These are phyloP conservation scores for Bucorvus abyssinicus DNA, from an alignment of 2,797 vertebrate species.

Conservation along the genomic window DNA sequence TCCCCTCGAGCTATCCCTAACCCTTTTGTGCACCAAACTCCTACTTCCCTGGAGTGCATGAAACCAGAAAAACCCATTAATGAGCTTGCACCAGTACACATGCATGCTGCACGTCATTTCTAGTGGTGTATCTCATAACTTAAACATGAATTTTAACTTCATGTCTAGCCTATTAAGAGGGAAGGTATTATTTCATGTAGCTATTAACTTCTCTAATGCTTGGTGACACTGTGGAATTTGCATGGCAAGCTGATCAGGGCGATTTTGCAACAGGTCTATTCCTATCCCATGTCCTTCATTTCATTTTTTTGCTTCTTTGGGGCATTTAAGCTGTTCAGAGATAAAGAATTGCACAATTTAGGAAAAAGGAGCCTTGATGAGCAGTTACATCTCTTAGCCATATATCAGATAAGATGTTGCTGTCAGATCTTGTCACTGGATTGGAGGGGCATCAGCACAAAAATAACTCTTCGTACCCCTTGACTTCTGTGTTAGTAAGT, in stretches of 20 bases:
- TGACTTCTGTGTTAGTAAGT: background rate
- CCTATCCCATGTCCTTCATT: background rate
- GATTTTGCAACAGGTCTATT: background rate
- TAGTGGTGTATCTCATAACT: background rate
- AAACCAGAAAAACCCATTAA: background rate
- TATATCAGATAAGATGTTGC: background rate
- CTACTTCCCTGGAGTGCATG: background rate
- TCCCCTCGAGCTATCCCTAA: background rate
- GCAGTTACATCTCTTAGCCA: background rate
- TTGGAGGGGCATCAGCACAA: background rate
- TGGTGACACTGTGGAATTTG: background rate
- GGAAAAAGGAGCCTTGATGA: background rate
- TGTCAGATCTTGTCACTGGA: background rate
- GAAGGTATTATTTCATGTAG: background rate
- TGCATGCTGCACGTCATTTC: fast-evolving
- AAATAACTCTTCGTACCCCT: background rate
- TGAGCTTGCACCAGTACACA: background rate
- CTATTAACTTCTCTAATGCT: background rate
- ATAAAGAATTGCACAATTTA: background rate
- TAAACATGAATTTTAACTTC: background rate
- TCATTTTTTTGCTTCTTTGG: background rate
- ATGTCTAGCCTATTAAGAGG: background rate
- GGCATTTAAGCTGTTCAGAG: background rate
- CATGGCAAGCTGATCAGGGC: background rate
- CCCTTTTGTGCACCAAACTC: background rate